Base-by-base conservation (phyloP, 1,140 invertebrate species). In the Drosophila willistoni region DNA sequence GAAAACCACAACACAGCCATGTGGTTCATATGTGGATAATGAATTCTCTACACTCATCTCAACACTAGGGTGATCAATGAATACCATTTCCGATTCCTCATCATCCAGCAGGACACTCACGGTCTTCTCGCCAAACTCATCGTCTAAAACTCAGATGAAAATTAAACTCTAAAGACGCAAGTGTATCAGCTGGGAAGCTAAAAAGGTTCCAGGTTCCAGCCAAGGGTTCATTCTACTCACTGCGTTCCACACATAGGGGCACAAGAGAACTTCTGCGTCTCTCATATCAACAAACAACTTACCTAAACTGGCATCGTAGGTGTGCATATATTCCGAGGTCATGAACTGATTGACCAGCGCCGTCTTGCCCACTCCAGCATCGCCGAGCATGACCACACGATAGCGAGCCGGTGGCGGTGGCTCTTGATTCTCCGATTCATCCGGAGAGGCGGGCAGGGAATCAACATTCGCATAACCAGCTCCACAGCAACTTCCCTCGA, bases 311-410 rank as follows among this genome's bases (percentile, higher is more conserved):
- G 96, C 96, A 91, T 98, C 97, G 90, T 98, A 97, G 0, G 96
- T 97, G 92, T 97, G 97, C 95, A 98, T 97, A 89, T 98, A 98
- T 79, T 98, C 97, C 60, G 97, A 98, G 6, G 97, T 98, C 96
- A 98, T 97, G 89, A 98, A 98, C 92, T 98, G 97, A 0, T 96
- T 96, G 0, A 97, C 96, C 3, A 98, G 93, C 1, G 97, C 96
- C 1, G 97, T 97, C 92, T 98, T 98, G 1, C 97, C 97, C 29
- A 98, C 97, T 1, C 96, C 97, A 0, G 95, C 94, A 76, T 96
- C 96, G 0, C 97, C 97, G 12, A 97, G 92, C 73, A 98, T 93
- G 1, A 97, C 96, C 7, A 98, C 96, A 12, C 96, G 93, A 91
- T 96, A 92, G 14, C 91, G 71, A 47, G 83, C 84, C 19, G 90